These are phyloP conservation scores for Euglossa dilemma DNA, from an alignment of 1,140 invertebrate species.

Conservation along the genomic window DNA sequence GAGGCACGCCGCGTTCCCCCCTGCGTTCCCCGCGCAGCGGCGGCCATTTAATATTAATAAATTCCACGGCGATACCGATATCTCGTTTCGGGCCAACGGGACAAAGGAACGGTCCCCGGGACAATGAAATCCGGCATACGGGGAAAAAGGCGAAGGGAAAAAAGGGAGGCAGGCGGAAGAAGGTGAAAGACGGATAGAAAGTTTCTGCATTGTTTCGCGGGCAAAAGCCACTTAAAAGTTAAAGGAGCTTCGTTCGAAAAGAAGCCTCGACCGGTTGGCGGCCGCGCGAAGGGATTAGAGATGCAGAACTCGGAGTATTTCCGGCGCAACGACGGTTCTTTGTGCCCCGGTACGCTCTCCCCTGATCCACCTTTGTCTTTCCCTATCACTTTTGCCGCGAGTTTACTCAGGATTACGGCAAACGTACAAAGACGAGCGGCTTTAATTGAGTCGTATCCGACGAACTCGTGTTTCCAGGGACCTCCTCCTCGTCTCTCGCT, in stretches of 20 bases:
- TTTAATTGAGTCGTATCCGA: constrained; percentile 37
- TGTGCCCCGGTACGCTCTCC: background rate
- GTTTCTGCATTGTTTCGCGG: constrained; percentile 69
- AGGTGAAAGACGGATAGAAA: constrained; percentile 53
- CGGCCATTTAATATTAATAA: constrained; percentile 9
- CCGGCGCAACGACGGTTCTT: constrained; percentile 12
- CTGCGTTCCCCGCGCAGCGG: too few species aligned
- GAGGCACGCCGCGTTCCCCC: too few species aligned
- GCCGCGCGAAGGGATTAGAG: constrained; percentile 26
- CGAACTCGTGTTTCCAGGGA: background rate
- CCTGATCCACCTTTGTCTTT: constrained; percentile 10
- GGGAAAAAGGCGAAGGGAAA: constrained; percentile 4
- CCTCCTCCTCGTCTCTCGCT: background rate
- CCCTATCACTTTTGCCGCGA: constrained; percentile 25
- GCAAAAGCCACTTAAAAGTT: constrained; percentile 73
- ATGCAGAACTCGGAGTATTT: constrained; percentile 16
- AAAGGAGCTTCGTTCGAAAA: constrained; percentile 65
- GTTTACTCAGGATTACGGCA: constrained; percentile 42
- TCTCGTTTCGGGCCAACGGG: background rate
- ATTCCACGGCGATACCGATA: constrained; percentile 17
- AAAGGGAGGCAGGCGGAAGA: background rate
- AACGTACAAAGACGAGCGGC: constrained; percentile 28
- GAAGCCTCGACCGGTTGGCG: constrained; percentile 13
- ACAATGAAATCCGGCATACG: constrained; percentile 11
- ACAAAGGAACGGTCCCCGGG: constrained; percentile 35